Evolutionary conservation across 2,797 vertebrate species (phyloP), one percentile per base, ranked within the genome.

Genomic region (Limnodromus scolopaceus): DNA sequence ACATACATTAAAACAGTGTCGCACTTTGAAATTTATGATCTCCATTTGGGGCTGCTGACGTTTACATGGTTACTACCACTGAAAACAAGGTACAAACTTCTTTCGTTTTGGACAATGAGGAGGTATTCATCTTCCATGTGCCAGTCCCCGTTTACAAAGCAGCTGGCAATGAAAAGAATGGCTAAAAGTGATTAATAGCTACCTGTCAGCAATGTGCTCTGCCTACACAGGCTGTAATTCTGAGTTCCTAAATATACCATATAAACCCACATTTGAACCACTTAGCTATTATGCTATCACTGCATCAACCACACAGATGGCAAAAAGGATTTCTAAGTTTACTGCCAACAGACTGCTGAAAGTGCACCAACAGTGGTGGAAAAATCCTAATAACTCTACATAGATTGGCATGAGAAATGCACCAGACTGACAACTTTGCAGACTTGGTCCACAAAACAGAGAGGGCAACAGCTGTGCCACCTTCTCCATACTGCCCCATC

Each of bases 131-230:
- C 80, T 54, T n/a, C 77, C 20, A 22, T 2, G 58, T 78, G 84
- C 68, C 88, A 95, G 71, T 91, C 58, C 87, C 89, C 80, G 78
- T 92, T 95, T 91, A 80, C 68, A 85, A 85, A 93, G 68, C 88
- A 92, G 53, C 75, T 96, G 92, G 86, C 57, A 92, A 38, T 25
- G 65, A n/a, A 71, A 75, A 84, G 61, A 87, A 63, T 78, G 30
- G 68, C 81, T 94, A 75, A 51, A 96, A 92, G 72, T 95, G 93
- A 97, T 95, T 95, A 95, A 97, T 92, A 95, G 84, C 91, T 93
- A 89, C 91, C 93, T 95, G 96, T 92, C 95, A 97, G 93, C 75
- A 77, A 38, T 15, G 11, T 54, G 28, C 57, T 96, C 84, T 94
- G 68, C 70, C 85, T 77, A 66, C 58, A 70, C 48, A 0, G 3